Conservation (phyloP, 2,888 invertebrate genomes). For the Melolontha melolontha region DNA sequence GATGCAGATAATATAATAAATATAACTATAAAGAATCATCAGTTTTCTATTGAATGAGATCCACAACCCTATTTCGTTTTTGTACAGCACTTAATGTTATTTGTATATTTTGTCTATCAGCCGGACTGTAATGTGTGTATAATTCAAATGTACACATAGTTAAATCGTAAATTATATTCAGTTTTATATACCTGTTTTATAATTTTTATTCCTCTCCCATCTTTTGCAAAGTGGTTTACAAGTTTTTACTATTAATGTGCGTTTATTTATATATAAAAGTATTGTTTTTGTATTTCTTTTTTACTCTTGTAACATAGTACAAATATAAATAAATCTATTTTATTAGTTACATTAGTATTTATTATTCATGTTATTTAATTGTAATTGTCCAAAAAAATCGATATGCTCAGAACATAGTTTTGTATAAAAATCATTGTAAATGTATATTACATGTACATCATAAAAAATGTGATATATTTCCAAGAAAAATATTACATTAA, state of each 20-base stretch:
- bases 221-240: slow-evolving; percentile 44
- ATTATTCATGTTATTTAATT: slow-evolving; percentile 45
- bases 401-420: slow-evolving; percentile 41
- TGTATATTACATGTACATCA: slow-evolving; percentile 43
- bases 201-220: slow-evolving; percentile 39
- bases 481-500: slow-evolving; percentile 42
- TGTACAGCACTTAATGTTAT: slow-evolving; percentile 57
- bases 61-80: slow-evolving; percentile 44
- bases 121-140: slow-evolving; percentile 67
- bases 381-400: slow-evolving; percentile 43
- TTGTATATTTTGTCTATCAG: slow-evolving; percentile 62
- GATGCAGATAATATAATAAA: slow-evolving; percentile 61
- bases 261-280: slow-evolving; percentile 42
- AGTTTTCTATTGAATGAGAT: slow-evolving; percentile 47
- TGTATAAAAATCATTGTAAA: slow-evolving; percentile 41
- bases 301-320: slow-evolving; percentile 45
- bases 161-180: slow-evolving; percentile 63
- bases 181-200: slow-evolving; percentile 55
- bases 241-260: slow-evolving; percentile 41
- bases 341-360: slow-evolving; percentile 45
- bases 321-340: slow-evolving; percentile 45
- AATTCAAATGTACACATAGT: slow-evolving; percentile 69
- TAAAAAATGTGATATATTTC: slow-evolving; percentile 43
- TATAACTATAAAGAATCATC: slow-evolving; percentile 53
- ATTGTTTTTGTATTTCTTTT: slow-evolving; percentile 43